Base-by-base conservation (phyloP, 2,113 vertebrate species). In the Myotis brandtii region DNA sequence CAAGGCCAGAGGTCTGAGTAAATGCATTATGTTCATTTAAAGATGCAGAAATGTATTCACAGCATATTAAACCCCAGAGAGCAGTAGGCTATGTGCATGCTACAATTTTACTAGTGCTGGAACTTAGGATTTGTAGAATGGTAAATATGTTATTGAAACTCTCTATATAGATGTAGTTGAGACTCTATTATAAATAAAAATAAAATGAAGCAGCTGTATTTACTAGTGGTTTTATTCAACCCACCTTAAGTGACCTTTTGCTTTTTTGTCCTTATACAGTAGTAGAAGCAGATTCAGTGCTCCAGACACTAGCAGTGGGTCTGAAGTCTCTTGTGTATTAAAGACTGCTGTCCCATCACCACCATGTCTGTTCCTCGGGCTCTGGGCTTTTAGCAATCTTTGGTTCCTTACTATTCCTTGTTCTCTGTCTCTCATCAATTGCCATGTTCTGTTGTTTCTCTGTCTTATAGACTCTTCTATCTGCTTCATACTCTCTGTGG, bases 1-100 rank as follows among this genome's bases (percentile, higher is more conserved):
- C 91, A 98, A 98, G 93, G 37, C 12, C 97, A 93, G 79, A 94
- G 86, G 76, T 73, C 52, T 94, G 56, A 87, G 23, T 62, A 91
- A 89, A 89, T n/a, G 48, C 46, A 64, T 82, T 88, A 37, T 50
- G n/a, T 95, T 95, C 86, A 14, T 64, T 97, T 96, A 96, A 87
- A 96, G 80, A 82, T 93, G 66, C 34, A 91, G 43, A 89, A 93
- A 83, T 1, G 0, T 91, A 56, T 40, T 80, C 52, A 64, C 8
- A 75, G 84, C 18, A 54, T 82, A 81, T 87, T 92, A 89, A 96
- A 70, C 34, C 40, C 27, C 66, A 80, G 92, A 94, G 46, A 87
- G 43, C n/a, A 76, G 18, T 8, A 5, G 43, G 32, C 87, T 54
- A 21, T 43, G 27, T 40, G 20, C 9, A 4, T 6, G 37, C 66